Evolutionary conservation across 2,797 vertebrate genomes (phyloP), one percentile per base, ranked within the genome.

Genomic region (Lutjanus campechanus): DNA sequence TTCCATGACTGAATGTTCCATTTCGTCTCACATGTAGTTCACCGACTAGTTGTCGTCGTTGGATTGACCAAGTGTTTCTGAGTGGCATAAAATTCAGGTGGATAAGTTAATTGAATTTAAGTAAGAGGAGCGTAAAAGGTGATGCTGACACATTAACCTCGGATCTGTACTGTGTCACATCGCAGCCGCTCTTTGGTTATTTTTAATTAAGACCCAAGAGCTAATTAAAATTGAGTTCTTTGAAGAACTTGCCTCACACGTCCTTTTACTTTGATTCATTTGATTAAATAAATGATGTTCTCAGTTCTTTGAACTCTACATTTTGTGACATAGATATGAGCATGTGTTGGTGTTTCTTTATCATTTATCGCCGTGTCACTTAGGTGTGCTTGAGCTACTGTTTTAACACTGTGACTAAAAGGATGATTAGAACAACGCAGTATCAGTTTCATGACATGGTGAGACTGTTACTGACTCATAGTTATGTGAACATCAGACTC

Each of bases 151-250:
- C 15, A 68, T 79, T 83, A 70, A 76, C 60, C 68, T 54, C 5
- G 9, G 19, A 40, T 59, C 58, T 17, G 29, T 36, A 36, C 8
- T 71, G 58, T 20, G 63, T 66, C 25, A 46, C 13, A 20, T 64
- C 0, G 7, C 73, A 46, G 5, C 2, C 22, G 11, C 9, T 50
- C 25, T 77, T 17, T 4, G 19, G 22, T 47, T 74, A 3, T 29
- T 56, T 76, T 85, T 86, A 77, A 85, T 70, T 76, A 78, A 83
- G 61, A 66, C n/a, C 29, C 11, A 44, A 54, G 8, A 77, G 3
- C 13, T 60, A 76, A 75, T 74, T 61, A 64, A 61, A 10, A 49
- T 15, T 25, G 1, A 64, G 25, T 11, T 40, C 8, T 46, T 20
- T 49, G 4, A 19, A 22, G 9, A 59, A 55, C 58, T 12, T 58